Conservation (phyloP, 2,888 invertebrate species). For the Cylloceria caligata region DNA sequence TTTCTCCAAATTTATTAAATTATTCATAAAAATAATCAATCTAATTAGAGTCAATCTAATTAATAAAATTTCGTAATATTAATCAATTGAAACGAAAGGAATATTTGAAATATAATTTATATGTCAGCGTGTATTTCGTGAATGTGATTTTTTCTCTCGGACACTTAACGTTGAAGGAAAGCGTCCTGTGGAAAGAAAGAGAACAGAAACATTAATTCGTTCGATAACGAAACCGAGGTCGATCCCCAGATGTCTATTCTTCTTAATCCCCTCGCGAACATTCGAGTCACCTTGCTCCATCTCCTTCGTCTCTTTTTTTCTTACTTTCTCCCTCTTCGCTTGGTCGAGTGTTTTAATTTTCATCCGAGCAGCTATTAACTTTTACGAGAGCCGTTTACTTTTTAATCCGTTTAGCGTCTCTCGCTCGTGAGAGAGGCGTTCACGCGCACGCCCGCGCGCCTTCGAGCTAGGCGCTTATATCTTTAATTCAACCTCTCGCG, state of each 20-base stretch:
- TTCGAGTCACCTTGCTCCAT: constrained; percentile 60
- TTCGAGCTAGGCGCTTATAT: constrained; percentile 71
- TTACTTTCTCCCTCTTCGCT: constrained; percentile 48
- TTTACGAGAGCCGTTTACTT: constrained; percentile 83
- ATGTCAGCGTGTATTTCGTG: background rate
- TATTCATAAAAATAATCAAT: background rate
- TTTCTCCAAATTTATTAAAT: background rate
- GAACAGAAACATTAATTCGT: constrained; percentile 58
- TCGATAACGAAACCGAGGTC: constrained; percentile 66
- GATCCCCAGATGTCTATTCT: constrained; percentile 66
- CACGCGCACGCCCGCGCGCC: constrained; percentile 40
- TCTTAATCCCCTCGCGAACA: constrained; percentile 67
- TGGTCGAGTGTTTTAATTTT: constrained; percentile 83
- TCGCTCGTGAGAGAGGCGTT: constrained; percentile 51
- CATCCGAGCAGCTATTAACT: constrained; percentile 83
- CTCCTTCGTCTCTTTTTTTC: constrained; percentile 30
- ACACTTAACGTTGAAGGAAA: background rate
- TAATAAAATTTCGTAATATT: background rate
- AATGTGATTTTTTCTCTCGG: background rate
- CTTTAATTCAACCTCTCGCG: constrained; percentile 74
- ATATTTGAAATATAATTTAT: background rate
- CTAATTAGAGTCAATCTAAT: background rate
- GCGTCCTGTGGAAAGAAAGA: constrained; percentile 7
- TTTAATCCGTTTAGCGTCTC: constrained; percentile 83
- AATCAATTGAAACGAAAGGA: background rate